phyloP scores from a whole-genome alignment of 2,888 invertebrate species.

The Cataglyphis rosenhaueri region DNA sequence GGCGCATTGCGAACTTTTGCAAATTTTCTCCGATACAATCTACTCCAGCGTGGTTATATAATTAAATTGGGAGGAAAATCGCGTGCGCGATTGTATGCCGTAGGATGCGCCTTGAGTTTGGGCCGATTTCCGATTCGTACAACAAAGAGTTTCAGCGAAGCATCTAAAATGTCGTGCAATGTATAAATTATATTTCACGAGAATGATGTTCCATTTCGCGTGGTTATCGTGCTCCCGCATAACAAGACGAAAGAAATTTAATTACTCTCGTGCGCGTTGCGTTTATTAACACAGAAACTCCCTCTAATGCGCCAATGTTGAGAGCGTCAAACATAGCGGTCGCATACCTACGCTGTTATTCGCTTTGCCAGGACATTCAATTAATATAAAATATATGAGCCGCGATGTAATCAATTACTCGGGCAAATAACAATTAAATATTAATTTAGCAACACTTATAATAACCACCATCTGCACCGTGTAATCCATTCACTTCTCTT shows the following conservation, averaged over 20 bases:
- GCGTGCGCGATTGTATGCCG: not conserved
- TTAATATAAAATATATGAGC: conserved; percentile 43
- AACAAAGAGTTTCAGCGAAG: not conserved
- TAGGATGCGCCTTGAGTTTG: not conserved
- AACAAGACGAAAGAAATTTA: conserved; percentile 41
- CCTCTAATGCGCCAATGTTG: conserved; percentile 38
- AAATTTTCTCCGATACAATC: not conserved
- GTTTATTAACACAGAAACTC: conserved; percentile 42
- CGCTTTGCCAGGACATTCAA: conserved; percentile 16
- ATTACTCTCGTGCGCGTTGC: conserved; percentile 31
- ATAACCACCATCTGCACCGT: not conserved
- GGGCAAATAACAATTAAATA: conserved; percentile 38
- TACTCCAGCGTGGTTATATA: not conserved
- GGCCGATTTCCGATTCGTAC: not conserved
- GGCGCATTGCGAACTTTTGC: conserved; percentile 1
- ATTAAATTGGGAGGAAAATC: conserved; percentile 24
- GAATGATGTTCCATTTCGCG: not conserved
- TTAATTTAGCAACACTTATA: conserved; percentile 30
- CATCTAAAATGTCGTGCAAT: not conserved
- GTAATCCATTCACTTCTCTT: conserved; percentile 4
- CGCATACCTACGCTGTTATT: not conserved
- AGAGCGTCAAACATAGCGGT: conserved; percentile 35
- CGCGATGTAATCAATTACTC: conserved; percentile 45
- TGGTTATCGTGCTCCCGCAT: not conserved
- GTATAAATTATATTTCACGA: conserved; percentile 3